Evolutionary conservation across 2,797 vertebrate genomes (phyloP), one percentile per base, ranked within the genome.

Genomic region (Denticeps clupeoides): DNA sequence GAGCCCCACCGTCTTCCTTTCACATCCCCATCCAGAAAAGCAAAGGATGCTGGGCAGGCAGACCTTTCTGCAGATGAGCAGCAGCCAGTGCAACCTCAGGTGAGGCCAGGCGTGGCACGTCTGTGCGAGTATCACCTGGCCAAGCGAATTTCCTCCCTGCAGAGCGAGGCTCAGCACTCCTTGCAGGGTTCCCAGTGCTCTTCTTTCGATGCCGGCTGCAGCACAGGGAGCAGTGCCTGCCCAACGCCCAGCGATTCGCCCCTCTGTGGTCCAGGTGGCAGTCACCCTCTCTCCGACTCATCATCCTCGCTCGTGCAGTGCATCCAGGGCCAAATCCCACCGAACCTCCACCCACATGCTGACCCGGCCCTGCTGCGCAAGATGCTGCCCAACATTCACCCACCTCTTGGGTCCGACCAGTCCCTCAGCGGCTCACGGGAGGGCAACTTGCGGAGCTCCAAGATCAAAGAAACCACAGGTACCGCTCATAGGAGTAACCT

Each of bases 381-480:
- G 82, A 85, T 87, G 25, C 82, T 91, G 59, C 90, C 92, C 58
- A 86, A 82, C n/a, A 83, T 90, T 67, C 88, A 95, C 71, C 75
- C 70, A 6, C 65, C 89, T 12, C 55, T 79, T 47, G 88, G 84
- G 46, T 69, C 82, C 9, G 91, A 95, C 12, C 75, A 79, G 4
- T 38, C 82, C 23, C 86, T 88, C 1, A 82, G 84, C 49, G 78
- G 81, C 41, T 74, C 82, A 65, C 82, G 89, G 62, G 86, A 87
- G 33, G 85, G 87, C 75, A 70, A 84, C 75, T 70, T 89, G 76
- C 68, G 85, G 75, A 60, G 84, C 71, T 53, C 87, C 75, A 95
- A 93, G 80, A 91, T 91, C 70, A 94, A 93, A 80, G 93, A 96
- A 80, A 86, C 83, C 58, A 82, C 89, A 87, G 87, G 88, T 84